phyloP scores from a whole-genome alignment of 2,797 vertebrate genomes.

The Selene dorsalis region DNA sequence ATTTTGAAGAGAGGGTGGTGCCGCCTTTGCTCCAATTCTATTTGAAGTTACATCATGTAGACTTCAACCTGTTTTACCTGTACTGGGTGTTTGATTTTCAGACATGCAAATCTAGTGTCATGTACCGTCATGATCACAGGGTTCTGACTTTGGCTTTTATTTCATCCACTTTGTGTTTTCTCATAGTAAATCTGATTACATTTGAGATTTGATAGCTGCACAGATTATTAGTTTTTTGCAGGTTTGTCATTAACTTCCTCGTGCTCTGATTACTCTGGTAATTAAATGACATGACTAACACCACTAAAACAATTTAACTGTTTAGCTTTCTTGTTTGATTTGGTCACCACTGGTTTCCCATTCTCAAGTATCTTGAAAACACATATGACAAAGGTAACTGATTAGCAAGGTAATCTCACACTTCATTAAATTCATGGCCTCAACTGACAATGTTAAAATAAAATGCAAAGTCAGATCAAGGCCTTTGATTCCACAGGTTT shows the following conservation, averaged over 20 bases:
- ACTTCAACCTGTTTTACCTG: slow-evolving; percentile 36
- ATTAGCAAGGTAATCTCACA: background rate
- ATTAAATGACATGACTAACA: no score
- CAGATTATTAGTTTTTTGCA: background rate
- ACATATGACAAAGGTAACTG: background rate
- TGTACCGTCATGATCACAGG: background rate
- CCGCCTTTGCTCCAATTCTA: slow-evolving; percentile 37
- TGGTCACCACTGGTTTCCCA: background rate
- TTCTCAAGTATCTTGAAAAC: background rate
- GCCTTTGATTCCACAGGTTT: background rate
- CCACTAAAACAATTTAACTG: background rate
- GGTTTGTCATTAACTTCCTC: background rate
- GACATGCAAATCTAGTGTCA: background rate
- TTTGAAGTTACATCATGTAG: background rate
- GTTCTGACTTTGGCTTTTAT: background rate
- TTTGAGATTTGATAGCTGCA: background rate
- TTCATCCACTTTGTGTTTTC: background rate
- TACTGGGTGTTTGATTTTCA: background rate
- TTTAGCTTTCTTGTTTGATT: background rate
- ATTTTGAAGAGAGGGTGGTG: slow-evolving; percentile 69
- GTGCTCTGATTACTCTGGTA: background rate
- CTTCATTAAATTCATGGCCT: background rate
- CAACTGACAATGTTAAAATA: background rate
- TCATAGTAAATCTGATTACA: background rate
- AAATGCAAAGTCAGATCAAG: background rate